A percentile compares a stretch with the other conserved stretches of the same genome.
Conservation (phyloP, 1,140 invertebrate genomes). For the Lethocerus indicus region DNA sequence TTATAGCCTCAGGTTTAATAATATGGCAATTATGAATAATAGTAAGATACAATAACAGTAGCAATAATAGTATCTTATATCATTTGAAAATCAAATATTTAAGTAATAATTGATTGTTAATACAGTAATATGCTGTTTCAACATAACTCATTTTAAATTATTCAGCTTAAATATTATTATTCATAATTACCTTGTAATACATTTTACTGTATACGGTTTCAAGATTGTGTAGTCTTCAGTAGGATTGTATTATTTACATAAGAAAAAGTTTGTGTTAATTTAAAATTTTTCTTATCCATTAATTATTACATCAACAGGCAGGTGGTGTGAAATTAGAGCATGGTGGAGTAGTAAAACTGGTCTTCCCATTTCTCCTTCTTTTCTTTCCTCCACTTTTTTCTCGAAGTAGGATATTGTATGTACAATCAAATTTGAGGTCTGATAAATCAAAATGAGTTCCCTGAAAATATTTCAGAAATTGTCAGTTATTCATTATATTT, state of each 20-base stretch:
- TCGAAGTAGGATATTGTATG: conserved; percentile 1
- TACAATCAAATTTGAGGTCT: background rate
- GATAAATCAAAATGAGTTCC: background rate
- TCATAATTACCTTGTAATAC: background rate
- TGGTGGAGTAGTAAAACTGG: conserved; percentile 2
- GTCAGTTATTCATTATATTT: too few species aligned
- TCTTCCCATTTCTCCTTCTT: background rate
- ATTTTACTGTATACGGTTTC: background rate
- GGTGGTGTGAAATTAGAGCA: background rate
- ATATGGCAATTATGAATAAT: too few species aligned
- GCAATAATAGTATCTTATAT: too few species aligned
- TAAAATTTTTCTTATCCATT: background rate
- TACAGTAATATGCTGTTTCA: too few species aligned
- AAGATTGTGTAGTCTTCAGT: background rate
- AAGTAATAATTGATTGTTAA: too few species aligned
- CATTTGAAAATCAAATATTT: too few species aligned
- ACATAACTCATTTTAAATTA: background rate
- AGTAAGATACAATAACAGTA: too few species aligned
- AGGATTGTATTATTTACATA: background rate
- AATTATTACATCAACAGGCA: background rate
- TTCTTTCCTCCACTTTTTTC: conserved; percentile 7
- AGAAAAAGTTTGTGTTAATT: background rate
- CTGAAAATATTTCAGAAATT: too few species aligned
- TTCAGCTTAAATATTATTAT: background rate
- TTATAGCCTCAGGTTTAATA: too few species aligned